Conservation (phyloP, 2,888 invertebrate species). For the Hyposoter didymator region DNA sequence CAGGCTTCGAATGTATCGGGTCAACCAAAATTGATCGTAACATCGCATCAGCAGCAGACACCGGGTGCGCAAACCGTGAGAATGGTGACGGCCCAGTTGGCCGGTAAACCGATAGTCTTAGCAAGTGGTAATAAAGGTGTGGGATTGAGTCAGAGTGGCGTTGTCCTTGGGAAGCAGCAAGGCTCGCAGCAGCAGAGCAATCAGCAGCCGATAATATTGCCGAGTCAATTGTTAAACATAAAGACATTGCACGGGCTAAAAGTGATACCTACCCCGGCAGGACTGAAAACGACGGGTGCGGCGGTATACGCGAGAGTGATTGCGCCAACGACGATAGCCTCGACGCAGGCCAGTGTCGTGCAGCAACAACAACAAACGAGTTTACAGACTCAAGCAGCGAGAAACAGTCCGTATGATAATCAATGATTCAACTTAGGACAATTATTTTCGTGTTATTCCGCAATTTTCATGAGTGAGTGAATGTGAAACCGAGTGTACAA, state of each 20-base stretch:
- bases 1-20: conserved; percentile 80
- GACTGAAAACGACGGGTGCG: conserved; percentile 81
- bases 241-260: conserved; percentile 82
- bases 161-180: conserved; percentile 79
- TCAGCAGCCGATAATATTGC: conserved; percentile 81
- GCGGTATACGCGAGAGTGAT: conserved; percentile 83
- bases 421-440: conserved; percentile 73
- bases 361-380: conserved; percentile 67
- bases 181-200: conserved; percentile 69
- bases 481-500: conserved; percentile 8
- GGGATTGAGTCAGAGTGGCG: conserved; percentile 78
- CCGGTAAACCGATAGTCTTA: conserved; percentile 82
- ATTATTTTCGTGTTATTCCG: conserved; percentile 38
- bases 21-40: conserved; percentile 81
- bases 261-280: conserved; percentile 82
- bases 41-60: conserved; percentile 76
- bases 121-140: conserved; percentile 81
- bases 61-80: conserved; percentile 80
- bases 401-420: conserved; percentile 76
- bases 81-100: conserved; percentile 83
- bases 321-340: conserved; percentile 80
- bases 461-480: neutral
- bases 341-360: conserved; percentile 70
- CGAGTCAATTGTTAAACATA: conserved; percentile 82
- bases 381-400: conserved; percentile 70